Base-by-base conservation (phyloP, 1,140 invertebrate species). In the Metaphire vulgaris region DNA sequence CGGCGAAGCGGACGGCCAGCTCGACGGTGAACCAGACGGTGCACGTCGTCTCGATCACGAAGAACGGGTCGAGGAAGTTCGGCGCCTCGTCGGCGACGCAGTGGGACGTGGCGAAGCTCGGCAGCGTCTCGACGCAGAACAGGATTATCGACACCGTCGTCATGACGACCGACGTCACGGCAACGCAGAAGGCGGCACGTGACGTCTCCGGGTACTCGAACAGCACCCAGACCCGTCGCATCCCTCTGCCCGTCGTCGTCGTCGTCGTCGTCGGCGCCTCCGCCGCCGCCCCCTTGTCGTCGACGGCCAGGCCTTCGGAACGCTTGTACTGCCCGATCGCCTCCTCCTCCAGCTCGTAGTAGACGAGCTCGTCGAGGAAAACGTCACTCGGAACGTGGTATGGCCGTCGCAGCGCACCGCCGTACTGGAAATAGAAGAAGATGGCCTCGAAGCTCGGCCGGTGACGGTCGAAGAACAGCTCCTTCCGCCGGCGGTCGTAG, bases 381-480 rank as follows among this genome's bases (percentile, higher is more conserved):
- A n/a, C n/a, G n/a, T n/a, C n/a, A n/a, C n/a, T n/a, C n/a, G n/a
- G n/a, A n/a, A n/a, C n/a, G 0, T 81, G 80, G 1, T 82, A 82
- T 0, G 85, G 85, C 33, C 84, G 70, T 34, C 81, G 76, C 2
- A 86, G 72, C 56, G 80, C 79, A 12, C 85, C 85, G 12, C 84
- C 84, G 79, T 85, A 84, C 77, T 85, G 81, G 89, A 99, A 99
- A 88, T 98, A 99, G 87, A 99, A 99, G 81, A 99, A 91, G 88
- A 99, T 98, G n/a, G n/a, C n/a, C n/a, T n/a, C n/a, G n/a, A n/a
- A n/a, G n/a, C n/a, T n/a, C n/a, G n/a, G n/a, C n/a, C n/a, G n/a
- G n/a, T n/a, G n/a, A n/a, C n/a, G n/a, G n/a, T n/a, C n/a, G n/a
- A n/a, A n/a, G n/a, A n/a, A 87, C 77, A 84, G 85, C 75, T 87